Evolutionary conservation across 2,797 vertebrate species (phyloP), one percentile per base, ranked within the genome.

Genomic region (Ceyx erithaca): DNA sequence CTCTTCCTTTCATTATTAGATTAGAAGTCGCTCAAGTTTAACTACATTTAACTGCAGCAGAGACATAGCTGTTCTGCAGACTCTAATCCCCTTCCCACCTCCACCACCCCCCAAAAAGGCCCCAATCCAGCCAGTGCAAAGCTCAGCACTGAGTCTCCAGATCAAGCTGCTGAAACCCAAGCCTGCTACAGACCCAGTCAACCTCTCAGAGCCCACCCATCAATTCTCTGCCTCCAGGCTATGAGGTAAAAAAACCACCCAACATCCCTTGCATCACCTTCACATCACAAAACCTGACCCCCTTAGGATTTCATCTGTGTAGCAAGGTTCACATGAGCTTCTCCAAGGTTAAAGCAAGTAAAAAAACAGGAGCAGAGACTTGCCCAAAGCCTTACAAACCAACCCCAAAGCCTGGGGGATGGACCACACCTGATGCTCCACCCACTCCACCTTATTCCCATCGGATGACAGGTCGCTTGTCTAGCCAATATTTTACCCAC

Each of bases 1-100:
- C 92, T 94, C 93, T 94, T 94, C 94, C 87, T 82, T 95, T 96
- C 94, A 92, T 96, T 96, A 96, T 95, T 95, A 96, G 96, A 95
- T 92, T 93, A 94, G 95, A 80, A 96, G 85, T 82, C 45, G 23
- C 88, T 95, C 92, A 89, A 92, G 93, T 97, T 97, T 96, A 96
- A 96, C 95, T 92, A 94, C 92, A 91, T 94, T 96, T 95, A 95
- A 86, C 94, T 92, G 94, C 89, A 16, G 72, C 68, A 82, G 80
- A 91, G 70, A 88, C 40, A 7, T 41, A 91, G 87, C 87, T 52
- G 82, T 78, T 94, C 82, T 37, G 87, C 89, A 88, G 61, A 22
- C 11, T 3, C 54, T 94, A 94, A 95, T 93, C 89, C 68, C 4
- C 79, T 79, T 72, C 77, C 93, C 92, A 49, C 64, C 72, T 90